Base-by-base conservation (phyloP, 2,888 invertebrate species). In the Caenorhabditis japonica region DNA sequence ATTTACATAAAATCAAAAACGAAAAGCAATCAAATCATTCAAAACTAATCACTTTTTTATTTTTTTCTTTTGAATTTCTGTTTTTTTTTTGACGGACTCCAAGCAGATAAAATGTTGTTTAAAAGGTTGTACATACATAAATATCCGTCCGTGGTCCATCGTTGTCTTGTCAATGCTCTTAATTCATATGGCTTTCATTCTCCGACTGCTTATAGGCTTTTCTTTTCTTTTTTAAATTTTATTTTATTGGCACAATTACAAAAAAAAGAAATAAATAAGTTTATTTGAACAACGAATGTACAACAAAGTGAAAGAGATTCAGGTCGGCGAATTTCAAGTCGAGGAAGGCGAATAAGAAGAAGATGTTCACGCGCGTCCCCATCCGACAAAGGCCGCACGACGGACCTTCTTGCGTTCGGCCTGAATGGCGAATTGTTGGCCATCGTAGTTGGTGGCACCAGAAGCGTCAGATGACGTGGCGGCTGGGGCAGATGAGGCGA, bases 281-380 rank as follows among this genome's bases (percentile, higher is more conserved):
- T 69, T 69, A 69, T 69, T 69, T 55, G 69, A 69, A 59, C 68
- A 68, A 68, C 68, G 68, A 71, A 62, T 71, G 62, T 62, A 62
- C 71, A 71, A 71, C 71, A 71, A 71, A 55, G 55, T 49, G 44
- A 27, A 46, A 51, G 58, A n/a, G n/a, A n/a, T n/a, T n/a, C n/a
- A n/a, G n/a, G n/a, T n/a, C n/a, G n/a, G n/a, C n/a, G n/a, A n/a
- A n/a, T n/a, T n/a, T n/a, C n/a, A n/a, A n/a, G n/a, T 52, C 52
- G 43, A 19, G 23, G 34, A 41, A 10, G n/a, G 34, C 33, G 62
- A 56, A 58, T 49, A 30, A 15, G 8, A 2, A 36, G 8, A 2
- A 36, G 27, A 58, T 34, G 44, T 36, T 56, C 51, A 61, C 36
- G 56, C 61, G 49, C 70, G 61, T 44, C 66, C 66, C 72, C 72